These are phyloP conservation scores for Heterodera schachtii DNA, from an alignment of 1,140 invertebrate genomes.

Conservation along the genomic window DNA sequence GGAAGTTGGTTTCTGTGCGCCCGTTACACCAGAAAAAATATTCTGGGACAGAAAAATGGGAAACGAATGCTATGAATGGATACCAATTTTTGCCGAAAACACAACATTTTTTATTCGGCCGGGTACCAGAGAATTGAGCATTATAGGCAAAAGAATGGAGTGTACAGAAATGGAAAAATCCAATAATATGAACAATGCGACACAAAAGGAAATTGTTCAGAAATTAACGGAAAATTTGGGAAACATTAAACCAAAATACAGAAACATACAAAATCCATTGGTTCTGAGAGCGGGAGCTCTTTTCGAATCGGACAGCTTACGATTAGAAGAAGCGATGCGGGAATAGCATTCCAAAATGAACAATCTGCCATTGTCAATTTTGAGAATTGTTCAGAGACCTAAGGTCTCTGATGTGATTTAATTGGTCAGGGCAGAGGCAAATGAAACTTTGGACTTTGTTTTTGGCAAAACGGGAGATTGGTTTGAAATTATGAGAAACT, in stretches of 20 bases:
- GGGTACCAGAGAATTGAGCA: slow-evolving; percentile 3
- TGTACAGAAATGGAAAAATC: neutral
- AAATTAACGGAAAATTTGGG: neutral
- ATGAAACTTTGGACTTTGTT: neutral
- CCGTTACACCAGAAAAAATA: neutral
- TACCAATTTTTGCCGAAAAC: slow-evolving; percentile 1
- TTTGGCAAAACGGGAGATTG: neutral
- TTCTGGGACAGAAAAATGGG: neutral
- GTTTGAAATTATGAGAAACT: neutral
- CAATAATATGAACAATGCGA: neutral
- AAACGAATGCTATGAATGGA: neutral
- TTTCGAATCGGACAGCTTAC: neutral
- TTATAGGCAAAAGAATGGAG: no score
- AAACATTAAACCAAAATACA: neutral
- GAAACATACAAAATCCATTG: neutral
- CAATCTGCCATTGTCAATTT: neutral
- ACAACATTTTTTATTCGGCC: slow-evolving; percentile 46
- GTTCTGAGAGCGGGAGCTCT: neutral
- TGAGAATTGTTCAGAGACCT: neutral
- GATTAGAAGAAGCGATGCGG: neutral
- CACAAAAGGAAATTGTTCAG: neutral
- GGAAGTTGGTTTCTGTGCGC: slow-evolving; percentile 3
- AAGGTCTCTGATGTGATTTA: neutral
- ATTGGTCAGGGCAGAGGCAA: neutral
- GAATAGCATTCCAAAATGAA: neutral